A percentile compares a stretch with the other conserved stretches of the same genome.
Conservation (phyloP, 2,113 vertebrate species). For the Nothoprocta perdicaria region DNA sequence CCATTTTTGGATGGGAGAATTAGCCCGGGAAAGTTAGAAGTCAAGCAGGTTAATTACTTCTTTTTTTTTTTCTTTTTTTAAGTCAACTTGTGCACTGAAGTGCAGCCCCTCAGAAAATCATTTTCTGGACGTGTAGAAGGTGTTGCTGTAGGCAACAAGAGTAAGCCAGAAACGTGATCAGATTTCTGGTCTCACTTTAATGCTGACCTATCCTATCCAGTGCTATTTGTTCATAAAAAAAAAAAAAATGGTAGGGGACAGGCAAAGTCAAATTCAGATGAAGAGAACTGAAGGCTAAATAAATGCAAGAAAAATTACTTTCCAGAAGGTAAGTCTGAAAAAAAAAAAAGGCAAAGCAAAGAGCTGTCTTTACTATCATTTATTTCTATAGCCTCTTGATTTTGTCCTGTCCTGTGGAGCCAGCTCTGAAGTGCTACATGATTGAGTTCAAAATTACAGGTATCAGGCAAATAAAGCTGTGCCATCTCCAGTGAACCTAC, state of each 20-base stretch:
- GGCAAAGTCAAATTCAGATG: slow-evolving; percentile 4
- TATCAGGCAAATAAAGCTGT: neutral
- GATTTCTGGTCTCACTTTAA: neutral
- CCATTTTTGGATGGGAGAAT: neutral
- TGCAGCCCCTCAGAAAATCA: neutral
- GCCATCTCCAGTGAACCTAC: neutral
- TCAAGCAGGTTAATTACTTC: slow-evolving; percentile 16
- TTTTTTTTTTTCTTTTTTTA: neutral
- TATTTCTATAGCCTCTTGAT: neutral
- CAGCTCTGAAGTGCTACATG: neutral
- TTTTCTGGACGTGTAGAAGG: neutral
- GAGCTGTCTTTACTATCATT: neutral
- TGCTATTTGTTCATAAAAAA: neutral
- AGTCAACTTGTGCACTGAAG: neutral
- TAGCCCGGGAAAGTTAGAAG: slow-evolving; percentile 7
- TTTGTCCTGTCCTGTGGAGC: neutral
- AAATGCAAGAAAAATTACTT: neutral
- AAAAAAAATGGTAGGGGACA: neutral
- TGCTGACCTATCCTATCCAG: neutral
- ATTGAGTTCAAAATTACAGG: neutral
- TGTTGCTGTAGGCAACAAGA: slow-evolving; percentile 22
- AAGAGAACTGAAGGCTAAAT: neutral
- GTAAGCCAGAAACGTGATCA: neutral
- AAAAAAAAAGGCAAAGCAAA: neutral
- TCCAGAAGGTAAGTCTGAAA: neutral